Evolutionary conservation across 1,140 invertebrate species (phyloP).

Genomic region (Zaprionus capensis): DNA sequence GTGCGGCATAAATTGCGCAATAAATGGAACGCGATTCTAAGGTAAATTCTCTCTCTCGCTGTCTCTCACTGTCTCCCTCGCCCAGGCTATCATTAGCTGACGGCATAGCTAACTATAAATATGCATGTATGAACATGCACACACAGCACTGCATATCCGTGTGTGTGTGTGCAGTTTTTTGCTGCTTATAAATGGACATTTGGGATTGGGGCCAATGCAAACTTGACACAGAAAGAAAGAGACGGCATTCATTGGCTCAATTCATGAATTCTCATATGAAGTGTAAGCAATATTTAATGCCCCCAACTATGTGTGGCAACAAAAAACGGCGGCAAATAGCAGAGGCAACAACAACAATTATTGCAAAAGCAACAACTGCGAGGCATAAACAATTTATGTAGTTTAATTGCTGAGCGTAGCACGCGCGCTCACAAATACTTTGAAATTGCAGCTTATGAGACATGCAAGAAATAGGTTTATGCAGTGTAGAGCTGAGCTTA

Average conservation of each 20-base stretch:
- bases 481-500: neutral
- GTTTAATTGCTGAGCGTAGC: slow-evolving; percentile 62
- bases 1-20: slow-evolving; percentile 9
- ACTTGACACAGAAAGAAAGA: slow-evolving; percentile 64
- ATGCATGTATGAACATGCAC: slow-evolving; percentile 3
- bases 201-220: slow-evolving; percentile 64
- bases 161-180: slow-evolving; percentile 17
- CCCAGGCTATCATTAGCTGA: slow-evolving; percentile 41
- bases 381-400: slow-evolving; percentile 44
- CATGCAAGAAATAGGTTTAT: slow-evolving; percentile 31
- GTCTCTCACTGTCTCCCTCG: neutral
- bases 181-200: neutral
- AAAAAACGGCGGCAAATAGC: slow-evolving; percentile 10
- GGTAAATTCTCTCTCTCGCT: neutral
- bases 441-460: neutral
- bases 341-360: neutral
- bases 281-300: slow-evolving; percentile 73
- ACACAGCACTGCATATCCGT: slow-evolving; percentile 1
- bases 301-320: slow-evolving; percentile 23
- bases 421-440: slow-evolving; percentile 43
- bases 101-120: slow-evolving; percentile 35
- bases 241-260: slow-evolving; percentile 54
- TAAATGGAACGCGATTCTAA: neutral
- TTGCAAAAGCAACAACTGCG: slow-evolving; percentile 12
- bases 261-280: slow-evolving; percentile 60